A percentile compares a stretch with the other conserved stretches of the same genome.
These are phyloP conservation scores for Aspiorhynchus laticeps DNA, from an alignment of 2,113 vertebrate genomes.

Conservation along the genomic window DNA sequence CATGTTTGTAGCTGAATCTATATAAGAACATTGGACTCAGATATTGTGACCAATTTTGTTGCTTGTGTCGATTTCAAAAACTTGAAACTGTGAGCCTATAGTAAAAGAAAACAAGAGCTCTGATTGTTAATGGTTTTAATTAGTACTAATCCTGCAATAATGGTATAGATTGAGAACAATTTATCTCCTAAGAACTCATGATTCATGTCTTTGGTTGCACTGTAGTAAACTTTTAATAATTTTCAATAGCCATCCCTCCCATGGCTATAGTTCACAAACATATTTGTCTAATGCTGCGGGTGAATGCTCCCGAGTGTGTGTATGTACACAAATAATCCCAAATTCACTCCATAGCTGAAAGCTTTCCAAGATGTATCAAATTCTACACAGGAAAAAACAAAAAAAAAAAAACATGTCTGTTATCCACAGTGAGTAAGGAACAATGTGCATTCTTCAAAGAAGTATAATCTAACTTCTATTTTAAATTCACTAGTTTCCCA, in stretches of 20 bases:
- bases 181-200: conserved; percentile 4
- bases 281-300: conserved; percentile 11
- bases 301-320: not conserved
- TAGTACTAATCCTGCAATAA: conserved; percentile 10
- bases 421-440: not conserved
- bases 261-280: not conserved
- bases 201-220: conserved; percentile 3
- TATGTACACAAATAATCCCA: not conserved
- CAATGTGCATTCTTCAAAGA: not conserved
- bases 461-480: not conserved
- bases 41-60: not conserved
- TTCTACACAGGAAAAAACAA: not conserved
- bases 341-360: not conserved
- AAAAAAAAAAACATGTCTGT: not conserved
- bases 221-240: conserved; percentile 1
- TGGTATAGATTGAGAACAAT: not conserved
- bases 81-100: not conserved
- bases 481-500: not conserved
- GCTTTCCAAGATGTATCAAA: not conserved
- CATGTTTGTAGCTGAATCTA: no score
- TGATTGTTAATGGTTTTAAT: conserved; percentile 19
- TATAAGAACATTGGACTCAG: not conserved
- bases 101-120: not conserved
- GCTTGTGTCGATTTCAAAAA: not conserved
- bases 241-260: not conserved